Evolutionary conservation across 2,797 vertebrate species (phyloP).

Genomic region (Notoglanidium macrostoma): DNA sequence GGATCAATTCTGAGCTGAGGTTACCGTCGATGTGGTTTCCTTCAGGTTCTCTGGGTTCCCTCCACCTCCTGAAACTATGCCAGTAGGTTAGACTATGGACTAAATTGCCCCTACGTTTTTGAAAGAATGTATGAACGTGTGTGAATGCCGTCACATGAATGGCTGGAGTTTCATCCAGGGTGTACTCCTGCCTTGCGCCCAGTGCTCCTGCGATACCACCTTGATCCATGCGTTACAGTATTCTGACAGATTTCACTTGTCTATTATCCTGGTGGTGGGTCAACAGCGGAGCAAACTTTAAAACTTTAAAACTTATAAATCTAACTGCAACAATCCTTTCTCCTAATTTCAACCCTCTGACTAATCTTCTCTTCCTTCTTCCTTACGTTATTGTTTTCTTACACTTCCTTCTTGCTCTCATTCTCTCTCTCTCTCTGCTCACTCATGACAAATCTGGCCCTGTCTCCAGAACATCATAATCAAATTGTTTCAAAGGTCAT

Average conservation of each 20-base stretch:
- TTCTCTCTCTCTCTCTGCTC: slow-evolving; percentile 35
- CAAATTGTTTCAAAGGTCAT: slow-evolving; percentile 84
- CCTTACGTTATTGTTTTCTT: not conserved
- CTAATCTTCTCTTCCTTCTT: not conserved
- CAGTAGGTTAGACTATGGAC: not conserved
- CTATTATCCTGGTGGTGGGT: not conserved
- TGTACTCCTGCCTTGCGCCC: not conserved
- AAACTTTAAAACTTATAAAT: not conserved
- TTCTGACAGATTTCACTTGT: not conserved
- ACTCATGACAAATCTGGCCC: slow-evolving; percentile 75
- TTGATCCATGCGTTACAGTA: not conserved
- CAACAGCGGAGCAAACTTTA: not conserved
- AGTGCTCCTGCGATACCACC: not conserved
- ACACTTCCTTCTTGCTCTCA: not conserved
- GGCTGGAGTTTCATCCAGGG: not conserved
- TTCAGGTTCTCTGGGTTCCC: not conserved
- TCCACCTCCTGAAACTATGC: not conserved
- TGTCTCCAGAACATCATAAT: slow-evolving; percentile 81
- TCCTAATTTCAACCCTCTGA: not conserved
- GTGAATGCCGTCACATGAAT: not conserved
- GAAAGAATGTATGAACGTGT: not conserved
- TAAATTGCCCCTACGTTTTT: not conserved
- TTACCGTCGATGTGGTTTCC: not conserved
- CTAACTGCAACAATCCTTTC: not conserved
- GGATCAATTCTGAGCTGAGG: not conserved